Evolutionary conservation across 2,888 invertebrate species (phyloP).

Genomic region (Lochmaea crataegi): DNA sequence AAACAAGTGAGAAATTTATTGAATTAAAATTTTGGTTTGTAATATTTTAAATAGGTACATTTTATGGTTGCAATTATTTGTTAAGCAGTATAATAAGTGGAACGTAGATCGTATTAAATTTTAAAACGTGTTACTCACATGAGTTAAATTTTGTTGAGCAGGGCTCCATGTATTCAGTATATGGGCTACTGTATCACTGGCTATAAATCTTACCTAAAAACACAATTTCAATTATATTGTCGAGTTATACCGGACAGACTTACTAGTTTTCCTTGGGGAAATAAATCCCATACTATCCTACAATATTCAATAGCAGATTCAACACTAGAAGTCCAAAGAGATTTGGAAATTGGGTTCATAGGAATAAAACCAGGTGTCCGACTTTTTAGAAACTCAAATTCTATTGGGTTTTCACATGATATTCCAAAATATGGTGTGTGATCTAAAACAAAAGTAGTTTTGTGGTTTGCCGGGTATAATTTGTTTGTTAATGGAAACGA

Average conservation of each 20-base stretch:
- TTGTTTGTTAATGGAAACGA: conserved; percentile 42
- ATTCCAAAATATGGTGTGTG: conserved; percentile 92
- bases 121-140: conserved; percentile 70
- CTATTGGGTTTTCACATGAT: conserved; percentile 83
- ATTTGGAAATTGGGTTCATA: conserved; percentile 88
- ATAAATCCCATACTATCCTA: conserved; percentile 97
- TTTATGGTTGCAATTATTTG: too few species aligned
- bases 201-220: conserved; percentile 81
- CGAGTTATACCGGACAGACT: conserved; percentile 4
- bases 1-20: too few species aligned
- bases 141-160: conserved; percentile 86
- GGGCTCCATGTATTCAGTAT: conserved; percentile 87
- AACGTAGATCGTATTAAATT: background rate
- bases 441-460: conserved; percentile 95
- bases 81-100: too few species aligned
- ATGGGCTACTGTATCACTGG: conserved; percentile 87
- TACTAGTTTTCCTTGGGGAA: conserved; percentile 89
- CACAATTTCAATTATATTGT: background rate
- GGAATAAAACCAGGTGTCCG: conserved; percentile 79
- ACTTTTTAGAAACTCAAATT: conserved; percentile 82
- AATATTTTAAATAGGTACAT: too few species aligned
- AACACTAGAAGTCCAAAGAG: conserved; percentile 95
- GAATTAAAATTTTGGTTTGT: too few species aligned
- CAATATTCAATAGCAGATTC: conserved; percentile 97
- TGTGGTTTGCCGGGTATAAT: conserved; percentile 74